A percentile compares a stretch with the other conserved stretches of the same genome.
phyloP scores from a whole-genome alignment of 1,140 invertebrate genomes.

The Pseudomyrmex dendroicus region DNA sequence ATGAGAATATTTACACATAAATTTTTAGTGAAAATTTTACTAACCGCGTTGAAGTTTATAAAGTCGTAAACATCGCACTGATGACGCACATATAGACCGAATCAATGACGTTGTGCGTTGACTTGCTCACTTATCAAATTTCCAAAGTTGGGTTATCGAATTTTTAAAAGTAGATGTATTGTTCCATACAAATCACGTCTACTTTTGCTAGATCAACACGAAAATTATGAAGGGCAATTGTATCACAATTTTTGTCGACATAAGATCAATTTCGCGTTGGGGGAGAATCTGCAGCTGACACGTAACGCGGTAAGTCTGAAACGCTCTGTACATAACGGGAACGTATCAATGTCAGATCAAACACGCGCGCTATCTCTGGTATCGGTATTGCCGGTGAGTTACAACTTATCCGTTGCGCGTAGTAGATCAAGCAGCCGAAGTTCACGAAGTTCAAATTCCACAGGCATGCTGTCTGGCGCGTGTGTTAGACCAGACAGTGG shows the following conservation, averaged over 20 bases:
- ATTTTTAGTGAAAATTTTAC: no score
- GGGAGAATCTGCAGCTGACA: conserved; percentile 19
- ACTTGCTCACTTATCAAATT: no score
- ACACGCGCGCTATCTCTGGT: conserved; percentile 18
- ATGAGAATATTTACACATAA: no score
- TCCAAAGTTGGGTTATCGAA: no score
- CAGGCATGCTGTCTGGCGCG: conserved; percentile 29
- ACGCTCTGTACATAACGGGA: conserved; percentile 11
- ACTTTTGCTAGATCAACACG: no score
- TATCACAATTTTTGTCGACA: background rate
- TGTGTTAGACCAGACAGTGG: conserved; percentile 59
- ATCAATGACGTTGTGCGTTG: no score
- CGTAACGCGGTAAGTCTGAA: background rate
- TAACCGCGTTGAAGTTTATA: no score
- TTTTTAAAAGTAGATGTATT: no score
- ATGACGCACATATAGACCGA: no score
- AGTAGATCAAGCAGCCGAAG: conserved; percentile 34
- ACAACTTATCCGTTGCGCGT: conserved; percentile 47
- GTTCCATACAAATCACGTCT: no score
- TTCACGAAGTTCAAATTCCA: conserved; percentile 46
- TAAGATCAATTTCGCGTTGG: conserved; percentile 1
- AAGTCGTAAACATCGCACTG: no score
- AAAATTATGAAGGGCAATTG: no score
- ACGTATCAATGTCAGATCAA: conserved; percentile 41
- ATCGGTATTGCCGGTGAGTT: conserved; percentile 43